phyloP scores from a whole-genome alignment of 2,888 invertebrate genomes.

The Harpagoxenus sublaevis region DNA sequence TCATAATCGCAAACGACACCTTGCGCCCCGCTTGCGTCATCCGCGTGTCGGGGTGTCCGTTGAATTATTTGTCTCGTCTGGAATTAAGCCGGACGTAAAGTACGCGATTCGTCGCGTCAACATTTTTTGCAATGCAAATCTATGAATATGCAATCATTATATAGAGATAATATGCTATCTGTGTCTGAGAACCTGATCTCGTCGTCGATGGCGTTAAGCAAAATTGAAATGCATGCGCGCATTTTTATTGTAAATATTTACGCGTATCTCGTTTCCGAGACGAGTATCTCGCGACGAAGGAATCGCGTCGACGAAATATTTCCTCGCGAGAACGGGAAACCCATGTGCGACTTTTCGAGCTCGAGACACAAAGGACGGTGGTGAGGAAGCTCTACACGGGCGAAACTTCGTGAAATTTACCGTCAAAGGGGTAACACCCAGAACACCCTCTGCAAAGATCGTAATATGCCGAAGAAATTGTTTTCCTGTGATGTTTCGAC shows the following conservation, averaged over 20 bases:
- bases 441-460: conserved; percentile 58
- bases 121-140: not conserved
- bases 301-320: conserved; percentile 46
- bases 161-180: not conserved
- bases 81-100: not conserved
- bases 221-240: not conserved
- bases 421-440: conserved; percentile 75
- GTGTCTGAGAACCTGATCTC: not conserved
- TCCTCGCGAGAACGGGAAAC: conserved; percentile 59
- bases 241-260: conserved; percentile 29
- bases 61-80: not conserved
- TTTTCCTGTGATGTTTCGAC: conserved; percentile 64
- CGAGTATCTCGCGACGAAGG: conserved; percentile 8
- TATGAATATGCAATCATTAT: not conserved
- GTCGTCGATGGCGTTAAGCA: not conserved
- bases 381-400: conserved; percentile 73
- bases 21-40: not conserved
- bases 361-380: conserved; percentile 64
- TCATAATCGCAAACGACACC: not conserved
- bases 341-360: conserved; percentile 54
- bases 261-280: conserved; percentile 5
- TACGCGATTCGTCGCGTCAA: not conserved
- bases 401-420: conserved; percentile 75
- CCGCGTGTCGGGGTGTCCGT: not conserved
- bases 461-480: conserved; percentile 66